Conservation (phyloP, 2,888 invertebrate species). For the Sphaerophoria rueppellii region DNA sequence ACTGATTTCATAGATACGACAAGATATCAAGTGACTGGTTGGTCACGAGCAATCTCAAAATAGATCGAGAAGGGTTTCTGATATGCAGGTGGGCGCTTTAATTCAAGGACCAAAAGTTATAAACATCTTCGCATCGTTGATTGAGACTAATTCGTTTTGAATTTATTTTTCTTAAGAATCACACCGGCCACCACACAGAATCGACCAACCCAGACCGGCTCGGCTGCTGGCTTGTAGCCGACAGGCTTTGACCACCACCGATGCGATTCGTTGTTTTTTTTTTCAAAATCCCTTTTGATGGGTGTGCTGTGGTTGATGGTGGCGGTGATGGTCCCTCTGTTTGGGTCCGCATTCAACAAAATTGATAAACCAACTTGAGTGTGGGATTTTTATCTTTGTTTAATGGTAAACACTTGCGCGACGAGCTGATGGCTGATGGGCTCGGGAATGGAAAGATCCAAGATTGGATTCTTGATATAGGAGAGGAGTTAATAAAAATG, state of each 20-base stretch:
- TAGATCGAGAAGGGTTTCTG: background rate
- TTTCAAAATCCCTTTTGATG: conserved; percentile 19
- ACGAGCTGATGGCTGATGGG: conserved; percentile 1
- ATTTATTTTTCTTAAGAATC: conserved; percentile 53
- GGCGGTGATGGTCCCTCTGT: conserved; percentile 14
- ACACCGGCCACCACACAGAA: background rate
- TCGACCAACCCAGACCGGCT: background rate
- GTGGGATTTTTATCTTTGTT: conserved; percentile 71
- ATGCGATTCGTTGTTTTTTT: background rate
- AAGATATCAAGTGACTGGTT: conserved; percentile 27
- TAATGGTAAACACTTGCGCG: conserved; percentile 67
- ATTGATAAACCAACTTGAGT: conserved; percentile 63
- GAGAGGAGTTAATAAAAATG: conserved; percentile 59
- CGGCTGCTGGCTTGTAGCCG: background rate
- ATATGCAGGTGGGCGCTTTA: conserved; percentile 47
- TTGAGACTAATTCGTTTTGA: conserved; percentile 67
- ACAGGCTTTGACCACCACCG: conserved; percentile 13
- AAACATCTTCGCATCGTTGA: conserved; percentile 68
- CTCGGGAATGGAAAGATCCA: conserved; percentile 35
- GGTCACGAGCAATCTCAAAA: background rate
- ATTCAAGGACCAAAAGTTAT: conserved; percentile 43
- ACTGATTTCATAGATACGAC: conserved; percentile 38
- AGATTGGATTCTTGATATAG: conserved; percentile 48
- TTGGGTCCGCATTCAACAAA: conserved; percentile 14
- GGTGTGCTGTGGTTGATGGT: conserved; percentile 2